These are phyloP conservation scores for Chaitophorus viminalis DNA, from an alignment of 2,888 invertebrate genomes.

Conservation along the genomic window DNA sequence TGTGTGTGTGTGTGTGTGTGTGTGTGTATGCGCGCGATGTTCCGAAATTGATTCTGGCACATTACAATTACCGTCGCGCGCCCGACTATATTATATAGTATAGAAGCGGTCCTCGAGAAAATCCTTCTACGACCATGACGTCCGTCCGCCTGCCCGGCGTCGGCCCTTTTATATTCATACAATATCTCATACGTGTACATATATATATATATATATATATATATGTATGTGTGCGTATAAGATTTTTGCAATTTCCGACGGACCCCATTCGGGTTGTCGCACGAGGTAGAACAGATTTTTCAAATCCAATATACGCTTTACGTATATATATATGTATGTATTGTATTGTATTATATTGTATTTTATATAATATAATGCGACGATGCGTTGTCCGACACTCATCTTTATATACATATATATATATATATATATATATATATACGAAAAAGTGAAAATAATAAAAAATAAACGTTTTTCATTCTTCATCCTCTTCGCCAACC, in stretches of 20 bases:
- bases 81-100: too few species aligned
- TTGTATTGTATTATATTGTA: not conserved
- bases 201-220: not conserved
- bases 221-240: not conserved
- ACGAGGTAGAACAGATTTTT: slow-evolving; percentile 14
- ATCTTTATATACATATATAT: not conserved
- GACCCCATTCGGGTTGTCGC: not conserved
- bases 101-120: slow-evolving; percentile 51
- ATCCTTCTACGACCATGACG: not conserved
- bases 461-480: slow-evolving; percentile 38
- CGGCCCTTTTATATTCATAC: slow-evolving; percentile 36
- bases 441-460: not conserved
- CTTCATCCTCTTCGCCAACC: not conserved
- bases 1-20: not conserved
- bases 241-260: slow-evolving; percentile 51
- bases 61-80: slow-evolving; percentile 41
- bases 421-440: slow-evolving; percentile 10
- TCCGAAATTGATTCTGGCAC: slow-evolving; percentile 58
- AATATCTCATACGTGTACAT: not conserved
- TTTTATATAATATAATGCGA: not conserved
- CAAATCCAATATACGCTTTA: slow-evolving; percentile 41
- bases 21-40: not conserved
- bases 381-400: slow-evolving; percentile 35
- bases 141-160: not conserved
- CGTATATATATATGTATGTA: slow-evolving; percentile 7